Base-by-base conservation (phyloP, 2,113 vertebrate species). In the Trogon surrucura region DNA sequence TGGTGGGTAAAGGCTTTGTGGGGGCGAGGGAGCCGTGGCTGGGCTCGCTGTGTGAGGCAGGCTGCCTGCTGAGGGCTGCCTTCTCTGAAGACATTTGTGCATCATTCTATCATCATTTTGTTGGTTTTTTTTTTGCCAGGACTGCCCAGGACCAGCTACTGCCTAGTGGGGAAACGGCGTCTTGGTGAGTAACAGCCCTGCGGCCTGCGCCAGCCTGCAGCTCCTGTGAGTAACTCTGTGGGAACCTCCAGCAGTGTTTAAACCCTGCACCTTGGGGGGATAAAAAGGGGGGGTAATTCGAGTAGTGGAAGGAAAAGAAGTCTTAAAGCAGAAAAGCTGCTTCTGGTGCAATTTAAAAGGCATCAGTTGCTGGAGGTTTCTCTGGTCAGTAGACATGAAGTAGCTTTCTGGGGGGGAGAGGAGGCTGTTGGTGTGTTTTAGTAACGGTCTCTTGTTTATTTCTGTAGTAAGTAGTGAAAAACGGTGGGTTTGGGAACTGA, bases 141-240 rank as follows among this genome's bases (percentile, higher is more conserved):
- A 4, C 6, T 48, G 29, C 2, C 2, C 0, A 18, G 30, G 32
- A 78, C 1, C 21, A 19, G 50, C 13, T 8, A 5, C 8, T 7
- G 7, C 8, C 2, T 2, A 3, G 22, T 7, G 25, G 5, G 5
- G 10, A 64, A 47, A 29, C 5, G 11, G 41, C 0, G 2, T 9
- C 16, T 22, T 1, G 16, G 34, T 60, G 19, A 77, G 47, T 3
- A 27, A 16, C 2, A 4, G 22, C 29, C 10, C 26, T 73, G 34
- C 56, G 58, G 16, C 11, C 21, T 36, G 80, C 1, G 1, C 32
- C 25, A 23, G 11, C 7, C 32, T 27, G 21, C 11, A 36, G 32
- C 3, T 30, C 8, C 51, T 45, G 25, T 6, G 9, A 11, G 9
- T 6, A 13, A 5, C 9, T 38, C 9, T 1, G 0, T 2, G 4